Base-by-base conservation (phyloP, 2,113 vertebrate genomes). In the Eptatretus burgeri region DNA sequence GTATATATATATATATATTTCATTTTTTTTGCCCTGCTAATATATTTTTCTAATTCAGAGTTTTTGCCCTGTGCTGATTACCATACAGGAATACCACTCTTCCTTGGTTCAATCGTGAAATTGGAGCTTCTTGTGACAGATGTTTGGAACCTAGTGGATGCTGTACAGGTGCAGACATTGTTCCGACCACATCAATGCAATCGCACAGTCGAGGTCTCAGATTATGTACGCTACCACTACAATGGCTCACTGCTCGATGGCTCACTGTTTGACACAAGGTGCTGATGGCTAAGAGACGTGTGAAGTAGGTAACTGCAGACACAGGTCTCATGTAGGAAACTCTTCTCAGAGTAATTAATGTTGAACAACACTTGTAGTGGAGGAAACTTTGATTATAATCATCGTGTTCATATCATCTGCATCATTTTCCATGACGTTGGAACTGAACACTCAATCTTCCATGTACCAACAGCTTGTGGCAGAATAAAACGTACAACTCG, bases 221-320 rank as follows among this genome's bases (percentile, higher is more conserved):
- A 98, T 72, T 98, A 81, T 2, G 76, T 98, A 2, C 81, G 89
- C 11, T 98, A 96, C 67, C 89, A 96, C 71, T 98, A 94, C 72
- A 96, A 98, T 0, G 89, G 91, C 11, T 93, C 89, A 0, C 78
- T 96, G 71, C 69, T 93, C 63, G 91, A 98, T 2, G 91, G 91
- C 18, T 95, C 89, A 0, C 77, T 98, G 1, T 95, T 98, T 66
- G 87, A 95, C 64, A 95, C 89, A 10, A 98, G 91, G 91, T 98
- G 66, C 68, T 66, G 27, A 41, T 41, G 27, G 27, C 27, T 41
- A 41, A 41, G 27, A 41, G 3, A 41, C 27, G 27, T 41, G 27
- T 41, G 27, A 41, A 41, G 27, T 41, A 5, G 27, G 27, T 7
- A 41, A 7, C 27, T 41, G 27, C 27, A 41, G 27, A 41, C 27